Percentiles rank a stretch among this genome's conserved stretches.
These are phyloP conservation scores for Bombus confusus DNA, from an alignment of 1,140 invertebrate genomes.

Conservation along the genomic window DNA sequence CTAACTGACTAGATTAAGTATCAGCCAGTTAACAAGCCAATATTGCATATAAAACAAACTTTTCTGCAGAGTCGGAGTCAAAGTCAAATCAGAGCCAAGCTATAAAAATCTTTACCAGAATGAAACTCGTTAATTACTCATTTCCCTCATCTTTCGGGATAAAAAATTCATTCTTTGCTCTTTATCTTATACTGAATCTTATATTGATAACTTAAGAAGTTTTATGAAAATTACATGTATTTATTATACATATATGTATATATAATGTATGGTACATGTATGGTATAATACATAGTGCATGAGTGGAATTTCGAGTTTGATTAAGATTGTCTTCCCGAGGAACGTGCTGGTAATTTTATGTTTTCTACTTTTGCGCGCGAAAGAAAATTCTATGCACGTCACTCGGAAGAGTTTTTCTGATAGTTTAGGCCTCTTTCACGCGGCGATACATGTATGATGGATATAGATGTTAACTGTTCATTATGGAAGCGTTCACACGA, in stretches of 20 bases:
- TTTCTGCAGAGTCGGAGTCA: neutral
- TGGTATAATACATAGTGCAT: neutral
- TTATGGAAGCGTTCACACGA: no score
- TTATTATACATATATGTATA: neutral
- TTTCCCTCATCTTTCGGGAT: neutral
- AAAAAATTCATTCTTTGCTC: neutral
- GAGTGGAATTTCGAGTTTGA: neutral
- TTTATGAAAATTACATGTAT: slow-evolving; percentile 10
- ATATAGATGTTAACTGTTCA: no score
- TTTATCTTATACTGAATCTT: neutral
- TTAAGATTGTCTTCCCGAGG: slow-evolving; percentile 38
- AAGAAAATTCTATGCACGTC: slow-evolving; percentile 22
- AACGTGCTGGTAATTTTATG: neutral
- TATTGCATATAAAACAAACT: neutral
- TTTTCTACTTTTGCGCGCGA: no score
- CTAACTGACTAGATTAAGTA: neutral
- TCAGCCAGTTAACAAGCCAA: neutral
- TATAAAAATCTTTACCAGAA: neutral
- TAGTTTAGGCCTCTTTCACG: neutral
- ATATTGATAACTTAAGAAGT: slow-evolving; percentile 25
- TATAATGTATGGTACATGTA: no score
- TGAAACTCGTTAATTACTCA: neutral
- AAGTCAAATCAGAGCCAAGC: neutral
- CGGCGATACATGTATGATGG: no score
- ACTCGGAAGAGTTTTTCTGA: slow-evolving; percentile 47